phyloP scores from a whole-genome alignment of 2,797 vertebrate species.

The Crossoptilon crossoptilon region DNA sequence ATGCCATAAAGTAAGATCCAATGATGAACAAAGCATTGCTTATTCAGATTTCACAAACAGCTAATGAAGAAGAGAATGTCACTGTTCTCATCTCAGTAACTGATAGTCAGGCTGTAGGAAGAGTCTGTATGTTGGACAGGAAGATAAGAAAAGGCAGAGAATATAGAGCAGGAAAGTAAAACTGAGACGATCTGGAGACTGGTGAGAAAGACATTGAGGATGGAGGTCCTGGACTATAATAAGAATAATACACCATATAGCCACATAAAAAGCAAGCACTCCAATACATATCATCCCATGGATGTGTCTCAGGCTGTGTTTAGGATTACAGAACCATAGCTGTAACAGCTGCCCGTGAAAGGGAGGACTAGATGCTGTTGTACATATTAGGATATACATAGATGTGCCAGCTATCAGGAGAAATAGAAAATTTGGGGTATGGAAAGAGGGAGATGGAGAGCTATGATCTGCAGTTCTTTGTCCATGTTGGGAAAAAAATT shows the following conservation, averaged over 20 bases:
- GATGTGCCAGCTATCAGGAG: neutral
- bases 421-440: neutral
- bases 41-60: neutral
- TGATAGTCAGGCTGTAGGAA: neutral
- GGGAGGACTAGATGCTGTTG: neutral
- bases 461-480: neutral
- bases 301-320: neutral
- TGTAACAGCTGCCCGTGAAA: neutral
- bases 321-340: neutral
- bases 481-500: neutral
- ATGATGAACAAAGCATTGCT: neutral
- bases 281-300: accelerated
- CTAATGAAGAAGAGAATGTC: neutral
- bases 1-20: constrained; percentile 86
- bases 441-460: neutral
- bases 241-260: neutral
- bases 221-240: neutral
- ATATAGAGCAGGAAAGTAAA: neutral
- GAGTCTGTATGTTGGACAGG: neutral
- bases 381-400: neutral
- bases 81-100: neutral
- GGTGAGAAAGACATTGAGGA: neutral
- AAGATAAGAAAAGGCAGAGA: neutral
- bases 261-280: neutral
- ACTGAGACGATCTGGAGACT: neutral